Percentiles rank a stretch among this genome's conserved stretches.
Conservation (phyloP, 1,140 invertebrate genomes). For the Bombyx mori region DNA sequence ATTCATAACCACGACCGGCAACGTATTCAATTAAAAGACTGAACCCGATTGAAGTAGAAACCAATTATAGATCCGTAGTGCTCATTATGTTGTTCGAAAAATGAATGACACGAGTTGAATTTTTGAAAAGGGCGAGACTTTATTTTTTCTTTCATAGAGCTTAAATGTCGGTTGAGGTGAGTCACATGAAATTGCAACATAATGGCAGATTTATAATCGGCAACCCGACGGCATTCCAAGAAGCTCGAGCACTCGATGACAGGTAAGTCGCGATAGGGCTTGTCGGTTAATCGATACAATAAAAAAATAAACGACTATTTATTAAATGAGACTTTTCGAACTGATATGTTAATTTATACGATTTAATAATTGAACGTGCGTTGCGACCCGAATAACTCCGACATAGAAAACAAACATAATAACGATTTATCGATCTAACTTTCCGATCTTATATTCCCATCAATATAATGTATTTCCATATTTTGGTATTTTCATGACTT, state of each 20-base stretch:
- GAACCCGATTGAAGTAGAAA: constrained; percentile 6
- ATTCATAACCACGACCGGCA: constrained; percentile 9
- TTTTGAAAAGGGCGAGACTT: not conserved
- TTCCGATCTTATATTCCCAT: too few species aligned
- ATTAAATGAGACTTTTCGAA: too few species aligned
- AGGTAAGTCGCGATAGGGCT: constrained; percentile 21
- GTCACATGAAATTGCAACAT: constrained; percentile 44
- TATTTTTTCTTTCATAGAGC: too few species aligned
- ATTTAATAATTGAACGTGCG: too few species aligned
- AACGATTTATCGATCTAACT: too few species aligned
- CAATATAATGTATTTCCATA: too few species aligned
- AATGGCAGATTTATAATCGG: constrained; percentile 50
- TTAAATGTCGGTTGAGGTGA: constrained; percentile 30
- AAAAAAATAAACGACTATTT: too few species aligned
- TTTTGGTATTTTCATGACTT: too few species aligned
- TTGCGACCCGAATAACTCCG: too few species aligned
- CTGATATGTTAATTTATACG: too few species aligned
- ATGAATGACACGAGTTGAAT: constrained; percentile 13
- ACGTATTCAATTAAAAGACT: constrained; percentile 17
- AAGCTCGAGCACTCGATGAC: constrained; percentile 21
- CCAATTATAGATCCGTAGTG: constrained; percentile 7
- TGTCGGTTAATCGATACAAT: too few species aligned
- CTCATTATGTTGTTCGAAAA: constrained; percentile 17
- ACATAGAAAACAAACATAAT: too few species aligned
- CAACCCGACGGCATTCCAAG: constrained; percentile 53